phyloP scores from a whole-genome alignment of 2,113 vertebrate genomes.

The Pimephales promelas region DNA sequence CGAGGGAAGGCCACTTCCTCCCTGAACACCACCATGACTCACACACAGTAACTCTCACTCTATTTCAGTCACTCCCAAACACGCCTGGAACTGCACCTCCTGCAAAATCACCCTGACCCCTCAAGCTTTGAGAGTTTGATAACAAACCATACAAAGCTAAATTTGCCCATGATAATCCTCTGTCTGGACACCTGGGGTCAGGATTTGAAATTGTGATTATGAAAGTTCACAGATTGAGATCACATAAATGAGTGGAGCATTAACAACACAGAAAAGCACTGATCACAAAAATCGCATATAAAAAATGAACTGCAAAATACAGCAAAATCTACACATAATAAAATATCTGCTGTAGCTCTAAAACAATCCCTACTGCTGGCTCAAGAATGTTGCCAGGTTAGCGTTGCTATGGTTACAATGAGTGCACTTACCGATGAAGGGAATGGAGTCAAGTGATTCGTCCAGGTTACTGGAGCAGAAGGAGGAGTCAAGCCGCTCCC shows the following conservation, averaged over 20 bases:
- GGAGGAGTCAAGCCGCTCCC: conserved; percentile 85
- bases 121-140: background rate
- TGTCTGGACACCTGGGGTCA: background rate
- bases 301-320: background rate
- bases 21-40: conserved; percentile 32
- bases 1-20: conserved; percentile 22
- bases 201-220: background rate
- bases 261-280: background rate
- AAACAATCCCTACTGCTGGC: conserved; percentile 29
- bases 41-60: conserved; percentile 20
- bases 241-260: background rate
- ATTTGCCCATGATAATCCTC: background rate
- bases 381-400: conserved; percentile 46
- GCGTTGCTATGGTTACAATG: conserved; percentile 67
- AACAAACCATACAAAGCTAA: background rate
- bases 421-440: conserved; percentile 91
- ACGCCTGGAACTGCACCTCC: background rate
- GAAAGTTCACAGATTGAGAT: background rate
- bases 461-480: conserved; percentile 84
- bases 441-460: conserved; percentile 94
- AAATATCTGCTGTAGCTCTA: conserved; percentile 34
- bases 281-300: background rate
- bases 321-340: background rate
- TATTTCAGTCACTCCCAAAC: background rate
- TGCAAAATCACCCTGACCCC: background rate